Evolutionary conservation across 1,140 invertebrate species (phyloP), one percentile per base, ranked within the genome.

Genomic region (Brachionus manjavacas): DNA sequence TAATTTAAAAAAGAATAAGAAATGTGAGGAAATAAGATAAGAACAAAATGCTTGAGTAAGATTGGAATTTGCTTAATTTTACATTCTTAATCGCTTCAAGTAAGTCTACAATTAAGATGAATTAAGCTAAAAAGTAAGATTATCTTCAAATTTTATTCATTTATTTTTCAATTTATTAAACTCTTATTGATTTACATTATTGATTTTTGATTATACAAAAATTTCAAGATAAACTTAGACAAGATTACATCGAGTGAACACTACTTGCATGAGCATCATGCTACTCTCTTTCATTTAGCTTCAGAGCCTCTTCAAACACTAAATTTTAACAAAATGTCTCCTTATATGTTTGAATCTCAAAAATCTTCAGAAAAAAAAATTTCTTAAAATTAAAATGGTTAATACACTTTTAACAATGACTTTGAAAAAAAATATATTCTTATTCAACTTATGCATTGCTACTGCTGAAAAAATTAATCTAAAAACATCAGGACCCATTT

Each of bases 71-170:
- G 52, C 52, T 60, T 60, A 60, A 60, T 60, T 60, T 60, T 60
- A 25, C n/a, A 60, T 60, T 60, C 52, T 60, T 60, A 60, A 60
- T 60, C 52, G 52, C 52, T 60, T 60, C 52, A 60, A 60, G 25
- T 60, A 60, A 60, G 52, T 60, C n/a, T 60, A 25, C 20, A 60
- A 60, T 60, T 60, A 60, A 60, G 52, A 60, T 23, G 52, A 60
- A 60, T 60, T 60, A 60, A 60, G 52, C 20, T 23, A 20, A 60
- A 52, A 60, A 60, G 52, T 60, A 60, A 60, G 52, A 60, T 60
- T 60, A 60, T 60, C 52, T 60, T 60, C 52, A 60, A 60, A 60
- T 60, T 60, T 60, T 60, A 60, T 60, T 60, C 52, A 60, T 60
- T 60, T 60, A 60, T 60, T 60, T 60, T 60, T 4, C 52, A 60